phyloP scores from a whole-genome alignment of 2,797 vertebrate species.

The Chlorospingus semifuscus region DNA sequence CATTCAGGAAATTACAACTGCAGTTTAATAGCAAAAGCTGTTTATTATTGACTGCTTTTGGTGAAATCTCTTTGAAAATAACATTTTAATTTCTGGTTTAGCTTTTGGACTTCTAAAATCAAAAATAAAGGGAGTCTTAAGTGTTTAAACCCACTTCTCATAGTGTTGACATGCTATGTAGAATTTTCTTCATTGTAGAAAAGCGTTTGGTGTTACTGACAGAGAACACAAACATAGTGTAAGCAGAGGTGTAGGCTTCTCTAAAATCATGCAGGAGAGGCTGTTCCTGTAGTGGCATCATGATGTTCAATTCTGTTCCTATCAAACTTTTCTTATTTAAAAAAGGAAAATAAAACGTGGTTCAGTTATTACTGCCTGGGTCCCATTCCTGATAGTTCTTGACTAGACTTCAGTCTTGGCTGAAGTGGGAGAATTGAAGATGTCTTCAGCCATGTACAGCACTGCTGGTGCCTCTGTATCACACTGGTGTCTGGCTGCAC shows the following conservation, averaged over 20 bases:
- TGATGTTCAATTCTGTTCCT: not conserved
- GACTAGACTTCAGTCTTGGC: not conserved
- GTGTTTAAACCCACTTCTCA: not conserved
- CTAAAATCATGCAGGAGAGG: not conserved
- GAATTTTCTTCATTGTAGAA: not conserved
- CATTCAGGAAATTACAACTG: not conserved
- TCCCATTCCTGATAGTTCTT: not conserved
- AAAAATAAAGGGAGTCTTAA: not conserved
- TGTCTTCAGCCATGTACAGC: fast-evolving
- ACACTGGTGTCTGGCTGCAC: not conserved
- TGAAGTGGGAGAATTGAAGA: not conserved
- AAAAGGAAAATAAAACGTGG: not conserved
- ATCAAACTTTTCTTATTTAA: not conserved
- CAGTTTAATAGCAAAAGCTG: not conserved
- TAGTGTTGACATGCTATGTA: not conserved
- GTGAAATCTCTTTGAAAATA: not conserved
- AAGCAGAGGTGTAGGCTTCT: not conserved
- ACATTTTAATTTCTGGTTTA: not conserved
- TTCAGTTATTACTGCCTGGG: not conserved
- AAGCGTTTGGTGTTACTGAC: not conserved
- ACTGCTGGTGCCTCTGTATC: not conserved
- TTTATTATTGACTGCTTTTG: not conserved
- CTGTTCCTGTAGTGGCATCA: not conserved
- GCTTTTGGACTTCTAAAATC: not conserved
- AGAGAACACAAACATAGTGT: not conserved